Conservation (phyloP, 2,113 vertebrate species). For the Anolis carolinensis region DNA sequence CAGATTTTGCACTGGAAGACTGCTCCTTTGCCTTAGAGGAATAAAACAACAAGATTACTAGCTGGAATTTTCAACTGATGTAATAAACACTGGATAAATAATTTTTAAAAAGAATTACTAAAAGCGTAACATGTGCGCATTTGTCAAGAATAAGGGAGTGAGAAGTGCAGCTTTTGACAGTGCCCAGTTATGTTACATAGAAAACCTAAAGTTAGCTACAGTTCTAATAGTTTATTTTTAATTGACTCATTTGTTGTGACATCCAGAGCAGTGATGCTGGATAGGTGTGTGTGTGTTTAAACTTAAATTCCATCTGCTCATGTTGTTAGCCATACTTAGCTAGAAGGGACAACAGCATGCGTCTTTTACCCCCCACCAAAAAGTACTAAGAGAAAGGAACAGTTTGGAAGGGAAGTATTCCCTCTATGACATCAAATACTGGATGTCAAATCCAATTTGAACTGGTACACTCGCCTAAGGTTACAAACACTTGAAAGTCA, state of each 20-base stretch:
- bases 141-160: neutral
- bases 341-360: neutral
- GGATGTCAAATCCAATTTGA: neutral
- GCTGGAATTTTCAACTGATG: conserved; percentile 20
- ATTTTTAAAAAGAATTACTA: neutral
- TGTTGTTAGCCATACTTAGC: neutral
- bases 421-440: neutral
- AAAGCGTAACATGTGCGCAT: neutral
- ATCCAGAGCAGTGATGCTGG: neutral
- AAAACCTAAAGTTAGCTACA: neutral
- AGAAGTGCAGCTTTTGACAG: neutral
- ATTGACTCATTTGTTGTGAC: neutral
- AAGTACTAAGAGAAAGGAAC: neutral
- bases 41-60: neutral
- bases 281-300: too few relatives aligned
- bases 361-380: too few relatives aligned
- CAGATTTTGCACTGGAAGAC: conserved; percentile 71
- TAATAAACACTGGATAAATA: neutral
- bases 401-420: neutral
- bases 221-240: neutral
- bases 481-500: neutral
- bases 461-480: neutral
- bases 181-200: neutral
- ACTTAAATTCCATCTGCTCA: neutral
- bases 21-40: conserved; percentile 67